Percentiles rank a stretch among this genome's conserved stretches.
phyloP scores from a whole-genome alignment of 2,113 vertebrate genomes.

The Leptobrachium ailaonicum region DNA sequence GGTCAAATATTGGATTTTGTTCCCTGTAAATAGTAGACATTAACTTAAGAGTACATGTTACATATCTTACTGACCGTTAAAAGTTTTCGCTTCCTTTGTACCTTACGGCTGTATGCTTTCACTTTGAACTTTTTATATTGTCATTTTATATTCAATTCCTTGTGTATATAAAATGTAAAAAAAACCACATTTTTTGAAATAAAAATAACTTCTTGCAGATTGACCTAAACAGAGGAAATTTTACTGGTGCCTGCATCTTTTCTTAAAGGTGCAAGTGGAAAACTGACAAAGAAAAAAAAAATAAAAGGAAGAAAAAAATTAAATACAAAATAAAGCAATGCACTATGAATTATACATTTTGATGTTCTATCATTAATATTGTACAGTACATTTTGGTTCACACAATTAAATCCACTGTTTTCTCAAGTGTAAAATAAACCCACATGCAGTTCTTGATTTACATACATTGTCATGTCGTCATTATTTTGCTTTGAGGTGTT shows the following conservation, averaged over 20 bases:
- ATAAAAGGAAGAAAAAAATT: slow-evolving; percentile 69
- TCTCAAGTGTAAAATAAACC: slow-evolving; percentile 99
- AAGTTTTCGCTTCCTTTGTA: slow-evolving; percentile 94
- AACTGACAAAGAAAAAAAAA: slow-evolving; percentile 74
- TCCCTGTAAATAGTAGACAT: slow-evolving; percentile 91
- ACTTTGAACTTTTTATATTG: slow-evolving; percentile 97
- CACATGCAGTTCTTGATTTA: slow-evolving; percentile 95
- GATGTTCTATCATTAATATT: slow-evolving; percentile 93
- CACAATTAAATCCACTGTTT: slow-evolving; percentile 90
- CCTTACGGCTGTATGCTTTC: slow-evolving; percentile 94
- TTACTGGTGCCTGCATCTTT: slow-evolving; percentile 84
- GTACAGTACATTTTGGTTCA: slow-evolving; percentile 89
- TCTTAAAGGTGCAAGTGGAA: slow-evolving; percentile 79
- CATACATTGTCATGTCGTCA: slow-evolving; percentile 75
- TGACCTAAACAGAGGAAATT: slow-evolving; percentile 87
- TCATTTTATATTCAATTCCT: slow-evolving; percentile 97
- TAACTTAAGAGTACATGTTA: slow-evolving; percentile 86
- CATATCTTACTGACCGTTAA: slow-evolving; percentile 92
- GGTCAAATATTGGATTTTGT: slow-evolving; percentile 71
- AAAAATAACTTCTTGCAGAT: slow-evolving; percentile 87
- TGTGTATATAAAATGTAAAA: slow-evolving; percentile 91
- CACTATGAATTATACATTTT: slow-evolving; percentile 88
- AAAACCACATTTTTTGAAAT: slow-evolving; percentile 84
- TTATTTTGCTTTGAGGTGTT: slow-evolving; percentile 67
- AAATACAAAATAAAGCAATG: slow-evolving; percentile 79